phyloP scores from a whole-genome alignment of 2,113 vertebrate genomes.

The Istiophorus platypterus region DNA sequence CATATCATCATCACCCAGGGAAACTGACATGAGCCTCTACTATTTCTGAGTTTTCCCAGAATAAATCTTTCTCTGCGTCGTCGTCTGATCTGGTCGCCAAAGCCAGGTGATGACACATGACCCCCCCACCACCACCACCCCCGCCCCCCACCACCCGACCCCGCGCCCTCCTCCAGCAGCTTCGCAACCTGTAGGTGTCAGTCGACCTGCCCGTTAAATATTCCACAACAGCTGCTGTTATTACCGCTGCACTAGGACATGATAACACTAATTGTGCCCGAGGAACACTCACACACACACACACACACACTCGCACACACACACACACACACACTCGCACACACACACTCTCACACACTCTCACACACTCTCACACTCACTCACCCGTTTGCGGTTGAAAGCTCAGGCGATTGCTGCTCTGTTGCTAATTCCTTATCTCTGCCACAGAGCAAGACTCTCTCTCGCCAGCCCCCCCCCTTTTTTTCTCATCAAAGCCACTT shows the following conservation, averaged over 20 bases:
- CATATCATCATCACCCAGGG: neutral
- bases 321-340: slow-evolving; percentile 23
- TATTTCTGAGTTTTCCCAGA: neutral
- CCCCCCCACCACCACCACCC: no score
- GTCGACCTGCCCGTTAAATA: slow-evolving; percentile 37
- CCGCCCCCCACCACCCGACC: no score
- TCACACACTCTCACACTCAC: no score
- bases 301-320: slow-evolving; percentile 23
- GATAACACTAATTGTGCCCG: slow-evolving; percentile 52
- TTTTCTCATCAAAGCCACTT: slow-evolving; percentile 43
- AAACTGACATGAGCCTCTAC: neutral
- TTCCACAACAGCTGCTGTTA: slow-evolving; percentile 35
- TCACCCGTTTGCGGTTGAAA: slow-evolving; percentile 33
- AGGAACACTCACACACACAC: slow-evolving; percentile 20
- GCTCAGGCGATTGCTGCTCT: slow-evolving; percentile 40
- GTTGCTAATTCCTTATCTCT: slow-evolving; percentile 55
- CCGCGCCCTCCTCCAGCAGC: neutral
- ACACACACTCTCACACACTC: slow-evolving; percentile 10
- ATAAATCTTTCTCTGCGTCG: no score
- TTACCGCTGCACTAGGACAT: slow-evolving; percentile 6
- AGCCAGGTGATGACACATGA: no score
- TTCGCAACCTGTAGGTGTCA: slow-evolving; percentile 8
- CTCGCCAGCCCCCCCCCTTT: slow-evolving; percentile 28
- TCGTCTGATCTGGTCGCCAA: no score
- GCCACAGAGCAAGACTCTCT: slow-evolving; percentile 8